Evolutionary conservation across 2,113 vertebrate genomes (phyloP).

Genomic region (Rattus norvegicus): GRCr8 NC_086033.1:81762501-81763000

Average conservation of each 20-base stretch:
- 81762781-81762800: constrained; percentile 37
- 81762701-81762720: not conserved
- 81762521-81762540: constrained; percentile 1
- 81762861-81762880: constrained; percentile 10
- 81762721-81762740: not conserved
- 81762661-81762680: not conserved
- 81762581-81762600: constrained; percentile 22
- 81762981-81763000: constrained; percentile 38
- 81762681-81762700: not conserved
- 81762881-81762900: constrained; percentile 13
- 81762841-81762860: not conserved
- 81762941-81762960: not conserved
- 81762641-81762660: not conserved
- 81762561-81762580: not conserved
- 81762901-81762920: not conserved
- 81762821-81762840: constrained; percentile 21
- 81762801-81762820: constrained; percentile 16
- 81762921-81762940: not conserved
- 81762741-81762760: constrained; percentile 12
- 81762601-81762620: not conserved
- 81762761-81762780: constrained; percentile 23
- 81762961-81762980: not conserved
- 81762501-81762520: not conserved
- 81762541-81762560: not conserved
- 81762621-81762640: not conserved